Evolutionary conservation across 2,797 vertebrate species (phyloP).

Genomic region (Rhinatrema bivittatum): DNA sequence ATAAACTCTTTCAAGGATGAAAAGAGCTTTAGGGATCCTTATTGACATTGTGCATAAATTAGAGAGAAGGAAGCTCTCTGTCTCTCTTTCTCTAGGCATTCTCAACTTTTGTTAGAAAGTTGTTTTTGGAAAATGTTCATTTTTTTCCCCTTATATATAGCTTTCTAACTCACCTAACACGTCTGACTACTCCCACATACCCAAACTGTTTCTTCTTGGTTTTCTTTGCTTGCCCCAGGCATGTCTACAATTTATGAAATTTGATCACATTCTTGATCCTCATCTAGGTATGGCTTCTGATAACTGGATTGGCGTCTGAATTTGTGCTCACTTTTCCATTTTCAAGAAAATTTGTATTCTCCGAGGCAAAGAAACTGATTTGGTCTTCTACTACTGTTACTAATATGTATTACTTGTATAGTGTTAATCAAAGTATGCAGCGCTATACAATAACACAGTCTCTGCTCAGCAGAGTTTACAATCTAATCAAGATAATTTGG

Average conservation of each 20-base stretch:
- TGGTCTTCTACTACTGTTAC: too few relatives aligned
- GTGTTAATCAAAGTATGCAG: too few relatives aligned
- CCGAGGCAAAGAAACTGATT: too few relatives aligned
- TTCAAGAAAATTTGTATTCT: slow-evolving; percentile 36
- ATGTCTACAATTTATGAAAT: slow-evolving; percentile 16
- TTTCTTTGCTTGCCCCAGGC: slow-evolving; percentile 15
- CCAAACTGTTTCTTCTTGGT: not conserved
- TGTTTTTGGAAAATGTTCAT: slow-evolving; percentile 7
- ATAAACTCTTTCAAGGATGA: not conserved
- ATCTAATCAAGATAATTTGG: too few relatives aligned
- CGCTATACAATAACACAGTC: too few relatives aligned
- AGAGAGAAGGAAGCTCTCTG: not conserved
- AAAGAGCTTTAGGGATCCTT: slow-evolving; percentile 1
- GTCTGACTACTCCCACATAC: slow-evolving; percentile 2
- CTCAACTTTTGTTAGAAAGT: slow-evolving; percentile 8
- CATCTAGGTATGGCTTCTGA: slow-evolving; percentile 14
- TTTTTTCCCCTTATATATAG: too few relatives aligned
- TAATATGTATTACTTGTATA: too few relatives aligned
- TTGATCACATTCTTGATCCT: slow-evolving; percentile 36
- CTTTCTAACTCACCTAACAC: slow-evolving; percentile 16
- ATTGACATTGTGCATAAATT: not conserved
- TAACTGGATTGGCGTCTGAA: slow-evolving; percentile 14
- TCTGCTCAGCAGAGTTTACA: too few relatives aligned
- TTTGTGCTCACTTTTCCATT: slow-evolving; percentile 21
- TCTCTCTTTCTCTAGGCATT: not conserved